Conservation (phyloP, 1,140 invertebrate genomes). For the Holotrichia oblita region DNA sequence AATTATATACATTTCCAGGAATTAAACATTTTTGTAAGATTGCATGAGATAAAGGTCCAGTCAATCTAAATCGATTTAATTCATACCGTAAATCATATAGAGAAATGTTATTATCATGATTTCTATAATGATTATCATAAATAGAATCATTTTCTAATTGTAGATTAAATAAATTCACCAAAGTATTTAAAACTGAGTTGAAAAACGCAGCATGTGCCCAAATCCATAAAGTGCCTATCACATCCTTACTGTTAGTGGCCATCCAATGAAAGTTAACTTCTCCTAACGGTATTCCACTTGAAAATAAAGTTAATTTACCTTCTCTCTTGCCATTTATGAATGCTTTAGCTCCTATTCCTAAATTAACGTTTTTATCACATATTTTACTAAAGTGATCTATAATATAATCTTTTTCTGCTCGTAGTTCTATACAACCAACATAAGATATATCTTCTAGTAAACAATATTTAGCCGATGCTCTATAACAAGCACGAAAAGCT, state of each 20-base stretch:
- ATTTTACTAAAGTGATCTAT: constrained; percentile 68
- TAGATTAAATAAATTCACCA: constrained; percentile 69
- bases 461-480: constrained; percentile 82
- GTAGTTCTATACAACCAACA: constrained; percentile 78
- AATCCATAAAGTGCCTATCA: constrained; percentile 75
- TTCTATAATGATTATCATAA: too few relatives aligned
- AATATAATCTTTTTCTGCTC: constrained; percentile 68
- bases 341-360: constrained; percentile 76
- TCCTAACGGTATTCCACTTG: constrained; percentile 70
- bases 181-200: constrained; percentile 68
- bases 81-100: constrained; percentile 69
- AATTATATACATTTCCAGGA: constrained; percentile 61
- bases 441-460: constrained; percentile 90
- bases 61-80: constrained; percentile 82
- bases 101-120: background rate
- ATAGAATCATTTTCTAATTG: too few relatives aligned
- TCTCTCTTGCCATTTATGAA: constrained; percentile 75
- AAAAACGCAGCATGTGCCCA: constrained; percentile 88
- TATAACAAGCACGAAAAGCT: constrained; percentile 84
- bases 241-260: constrained; percentile 55
- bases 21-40: constrained; percentile 70
- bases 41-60: constrained; percentile 77
- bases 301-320: constrained; percentile 75
- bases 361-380: constrained; percentile 67
- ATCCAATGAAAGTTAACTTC: constrained; percentile 68